Conservation (phyloP, 2,888 invertebrate species). For the Tenodera sinensis region DNA sequence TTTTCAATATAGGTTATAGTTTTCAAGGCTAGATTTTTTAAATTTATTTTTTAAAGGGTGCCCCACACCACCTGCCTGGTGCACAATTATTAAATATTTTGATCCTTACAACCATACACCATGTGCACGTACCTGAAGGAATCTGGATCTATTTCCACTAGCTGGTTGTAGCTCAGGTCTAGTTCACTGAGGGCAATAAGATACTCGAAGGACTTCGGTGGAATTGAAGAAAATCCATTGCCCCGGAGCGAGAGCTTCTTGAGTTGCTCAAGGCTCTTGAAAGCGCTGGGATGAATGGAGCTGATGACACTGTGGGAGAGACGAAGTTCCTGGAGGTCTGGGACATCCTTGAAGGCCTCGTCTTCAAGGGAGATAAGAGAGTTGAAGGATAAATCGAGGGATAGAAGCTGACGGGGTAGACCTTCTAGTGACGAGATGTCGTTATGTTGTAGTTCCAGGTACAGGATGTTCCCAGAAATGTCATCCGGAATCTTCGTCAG, state of each 20-base stretch:
- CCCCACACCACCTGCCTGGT: rapidly evolving
- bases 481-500: background rate
- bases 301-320: background rate
- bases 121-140: background rate
- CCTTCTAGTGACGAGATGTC: background rate
- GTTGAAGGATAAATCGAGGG: too few species aligned
- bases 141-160: background rate
- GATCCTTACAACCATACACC: too few species aligned
- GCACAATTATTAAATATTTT: too few species aligned
- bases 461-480: background rate
- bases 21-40: too few species aligned
- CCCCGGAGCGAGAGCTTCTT: background rate
- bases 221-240: background rate
- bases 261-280: background rate
- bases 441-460: background rate
- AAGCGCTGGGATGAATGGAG: background rate
- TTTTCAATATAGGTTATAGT: too few species aligned
- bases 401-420: too few species aligned
- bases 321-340: background rate
- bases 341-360: background rate
- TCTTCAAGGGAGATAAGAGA: too few species aligned
- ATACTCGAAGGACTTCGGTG: background rate
- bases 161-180: background rate
- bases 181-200: background rate
- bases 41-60: too few species aligned